Conservation (phyloP, 2,888 invertebrate species). For the Leptura quadrifasciata region DNA sequence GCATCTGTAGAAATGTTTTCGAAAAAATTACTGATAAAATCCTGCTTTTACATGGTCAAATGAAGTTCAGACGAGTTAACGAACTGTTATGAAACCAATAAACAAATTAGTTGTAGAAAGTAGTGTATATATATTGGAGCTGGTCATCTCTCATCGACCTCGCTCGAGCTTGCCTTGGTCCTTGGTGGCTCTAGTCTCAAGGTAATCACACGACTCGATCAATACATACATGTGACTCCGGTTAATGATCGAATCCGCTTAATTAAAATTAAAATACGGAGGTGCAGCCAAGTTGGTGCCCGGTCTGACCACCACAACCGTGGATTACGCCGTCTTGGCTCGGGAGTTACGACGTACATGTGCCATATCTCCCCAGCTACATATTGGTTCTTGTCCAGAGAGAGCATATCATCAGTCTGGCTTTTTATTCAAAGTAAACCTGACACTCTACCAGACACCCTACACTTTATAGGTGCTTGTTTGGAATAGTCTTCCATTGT, state of each 20-base stretch:
- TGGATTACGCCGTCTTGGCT: conserved; percentile 50
- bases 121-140: background rate
- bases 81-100: conserved; percentile 44
- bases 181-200: conserved; percentile 70
- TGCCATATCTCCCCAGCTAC: conserved; percentile 62
- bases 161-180: conserved; percentile 43
- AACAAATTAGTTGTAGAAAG: conserved; percentile 16
- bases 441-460: conserved; percentile 45
- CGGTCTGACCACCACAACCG: conserved; percentile 58
- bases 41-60: conserved; percentile 49
- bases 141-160: conserved; percentile 5
- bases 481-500: conserved; percentile 43
- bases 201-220: conserved; percentile 71
- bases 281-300: conserved; percentile 60
- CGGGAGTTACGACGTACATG: conserved; percentile 62
- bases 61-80: conserved; percentile 44
- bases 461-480: conserved; percentile 46
- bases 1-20: conserved; percentile 51
- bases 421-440: conserved; percentile 50
- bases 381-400: conserved; percentile 60
- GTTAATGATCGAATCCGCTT: conserved; percentile 71
- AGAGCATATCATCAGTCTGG: conserved; percentile 58
- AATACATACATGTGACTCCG: conserved; percentile 65
- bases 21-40: conserved; percentile 50
- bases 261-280: conserved; percentile 72